phyloP scores from a whole-genome alignment of 2,888 invertebrate species.

The Pharmacophagus antenor region DNA sequence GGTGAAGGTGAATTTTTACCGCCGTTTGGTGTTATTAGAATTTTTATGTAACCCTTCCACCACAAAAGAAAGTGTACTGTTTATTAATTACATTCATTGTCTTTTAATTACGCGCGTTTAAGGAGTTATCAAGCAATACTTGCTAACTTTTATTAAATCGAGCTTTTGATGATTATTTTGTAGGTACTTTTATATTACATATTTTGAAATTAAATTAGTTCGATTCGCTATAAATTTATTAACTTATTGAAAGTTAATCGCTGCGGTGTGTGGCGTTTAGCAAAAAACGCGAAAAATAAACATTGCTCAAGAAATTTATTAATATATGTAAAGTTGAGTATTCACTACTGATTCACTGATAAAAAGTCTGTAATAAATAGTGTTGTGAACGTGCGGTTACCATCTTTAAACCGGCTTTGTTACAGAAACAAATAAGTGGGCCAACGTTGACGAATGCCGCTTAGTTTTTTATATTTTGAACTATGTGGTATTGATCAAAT shows the following conservation, averaged over 20 bases:
- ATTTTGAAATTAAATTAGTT: not conserved
- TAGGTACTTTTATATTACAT: not conserved
- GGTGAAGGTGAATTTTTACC: too few species aligned
- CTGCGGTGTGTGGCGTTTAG: too few species aligned
- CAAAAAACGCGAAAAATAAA: not conserved
- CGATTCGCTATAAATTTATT: not conserved
- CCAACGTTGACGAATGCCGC: constrained; percentile 15
- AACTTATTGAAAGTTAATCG: not conserved
- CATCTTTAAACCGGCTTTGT: constrained; percentile 30
- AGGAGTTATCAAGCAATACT: too few species aligned
- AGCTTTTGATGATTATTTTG: not conserved
- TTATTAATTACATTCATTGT: too few species aligned
- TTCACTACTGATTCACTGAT: constrained; percentile 7
- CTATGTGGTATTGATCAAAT: constrained; percentile 12
- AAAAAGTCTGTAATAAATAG: constrained; percentile 4
- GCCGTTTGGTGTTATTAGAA: not conserved
- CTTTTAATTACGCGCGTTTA: too few species aligned
- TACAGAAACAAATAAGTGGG: constrained; percentile 28
- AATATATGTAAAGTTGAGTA: not conserved
- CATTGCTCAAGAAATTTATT: not conserved
- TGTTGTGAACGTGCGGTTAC: constrained; percentile 19
- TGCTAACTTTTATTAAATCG: too few species aligned
- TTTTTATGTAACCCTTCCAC: not conserved
- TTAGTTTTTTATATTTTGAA: constrained; percentile 12
- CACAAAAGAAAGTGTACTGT: too few species aligned